These are phyloP conservation scores for Mimachlamys varia DNA, from an alignment of 2,888 invertebrate genomes.

Conservation along the genomic window DNA sequence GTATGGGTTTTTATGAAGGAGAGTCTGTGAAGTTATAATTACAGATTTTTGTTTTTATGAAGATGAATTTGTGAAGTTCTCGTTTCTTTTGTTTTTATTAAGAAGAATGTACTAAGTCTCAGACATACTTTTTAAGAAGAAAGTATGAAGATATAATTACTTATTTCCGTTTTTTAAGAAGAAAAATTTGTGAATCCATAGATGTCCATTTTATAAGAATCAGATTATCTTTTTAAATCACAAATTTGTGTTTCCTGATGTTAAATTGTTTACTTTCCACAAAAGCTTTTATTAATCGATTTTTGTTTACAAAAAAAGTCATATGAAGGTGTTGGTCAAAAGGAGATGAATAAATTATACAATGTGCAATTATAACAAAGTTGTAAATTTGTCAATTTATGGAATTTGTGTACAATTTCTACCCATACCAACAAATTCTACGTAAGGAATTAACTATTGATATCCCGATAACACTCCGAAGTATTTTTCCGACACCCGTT, in stretches of 20 bases:
- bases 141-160: not conserved
- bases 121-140: too few species aligned
- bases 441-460: not conserved
- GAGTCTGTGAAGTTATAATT: not conserved
- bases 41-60: too few species aligned
- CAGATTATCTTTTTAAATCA: too few species aligned
- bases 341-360: too few species aligned
- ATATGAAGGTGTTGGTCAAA: too few species aligned
- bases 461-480: not conserved
- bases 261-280: too few species aligned
- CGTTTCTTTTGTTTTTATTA: not conserved
- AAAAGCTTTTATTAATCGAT: too few species aligned
- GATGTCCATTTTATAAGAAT: too few species aligned
- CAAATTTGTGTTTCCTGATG: too few species aligned
- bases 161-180: not conserved
- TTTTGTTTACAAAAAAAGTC: too few species aligned
- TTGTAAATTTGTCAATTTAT: not conserved
- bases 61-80: not conserved
- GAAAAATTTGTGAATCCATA: not conserved
- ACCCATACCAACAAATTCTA: not conserved
- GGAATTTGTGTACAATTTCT: not conserved
- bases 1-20: not conserved
- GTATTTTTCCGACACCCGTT: not conserved
- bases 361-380: too few species aligned
- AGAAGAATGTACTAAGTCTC: not conserved